phyloP scores from a whole-genome alignment of 1,140 invertebrate genomes.

The Zaprionus vittiger region DNA sequence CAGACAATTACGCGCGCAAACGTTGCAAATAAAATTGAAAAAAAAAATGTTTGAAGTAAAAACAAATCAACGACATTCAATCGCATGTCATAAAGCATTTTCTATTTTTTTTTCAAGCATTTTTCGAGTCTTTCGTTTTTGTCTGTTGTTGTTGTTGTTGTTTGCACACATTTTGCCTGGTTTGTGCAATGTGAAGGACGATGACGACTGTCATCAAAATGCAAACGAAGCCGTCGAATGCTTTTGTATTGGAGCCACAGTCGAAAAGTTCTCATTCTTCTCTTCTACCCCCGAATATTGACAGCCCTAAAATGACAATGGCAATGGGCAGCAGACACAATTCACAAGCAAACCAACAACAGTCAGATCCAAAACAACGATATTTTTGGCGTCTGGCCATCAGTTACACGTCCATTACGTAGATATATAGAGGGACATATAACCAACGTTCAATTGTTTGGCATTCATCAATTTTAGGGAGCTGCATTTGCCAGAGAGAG shows the following conservation, averaged over 20 bases:
- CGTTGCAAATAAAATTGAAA: slow-evolving; percentile 16
- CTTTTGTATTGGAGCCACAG: slow-evolving; percentile 64
- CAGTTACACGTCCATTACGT: slow-evolving; percentile 56
- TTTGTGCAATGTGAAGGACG: slow-evolving; percentile 40
- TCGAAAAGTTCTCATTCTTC: slow-evolving; percentile 36
- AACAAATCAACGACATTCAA: slow-evolving; percentile 77
- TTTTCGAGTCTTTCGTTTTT: slow-evolving; percentile 23
- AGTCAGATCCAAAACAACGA: slow-evolving; percentile 57
- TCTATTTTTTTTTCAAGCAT: slow-evolving; percentile 30
- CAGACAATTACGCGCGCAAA: slow-evolving; percentile 60
- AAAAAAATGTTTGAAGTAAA: slow-evolving; percentile 31
- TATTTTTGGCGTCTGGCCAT: slow-evolving; percentile 65
- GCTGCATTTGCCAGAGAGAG: slow-evolving; percentile 50
- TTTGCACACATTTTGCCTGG: slow-evolving; percentile 24
- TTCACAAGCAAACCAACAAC: slow-evolving; percentile 45
- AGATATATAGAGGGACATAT: slow-evolving; percentile 21
- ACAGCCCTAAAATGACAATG: slow-evolving; percentile 29
- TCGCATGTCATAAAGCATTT: slow-evolving; percentile 81
- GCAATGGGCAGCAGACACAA: slow-evolving; percentile 42
- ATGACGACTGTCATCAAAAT: slow-evolving; percentile 77
- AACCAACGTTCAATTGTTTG: slow-evolving; percentile 67
- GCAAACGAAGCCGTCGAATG: slow-evolving; percentile 76
- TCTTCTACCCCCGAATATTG: neutral
- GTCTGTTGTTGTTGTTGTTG: neutral
- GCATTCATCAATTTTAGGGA: slow-evolving; percentile 75